A percentile compares a stretch with the other conserved stretches of the same genome.
Conservation (phyloP, 2,888 invertebrate species). For the Tetragonisca angustula region DNA sequence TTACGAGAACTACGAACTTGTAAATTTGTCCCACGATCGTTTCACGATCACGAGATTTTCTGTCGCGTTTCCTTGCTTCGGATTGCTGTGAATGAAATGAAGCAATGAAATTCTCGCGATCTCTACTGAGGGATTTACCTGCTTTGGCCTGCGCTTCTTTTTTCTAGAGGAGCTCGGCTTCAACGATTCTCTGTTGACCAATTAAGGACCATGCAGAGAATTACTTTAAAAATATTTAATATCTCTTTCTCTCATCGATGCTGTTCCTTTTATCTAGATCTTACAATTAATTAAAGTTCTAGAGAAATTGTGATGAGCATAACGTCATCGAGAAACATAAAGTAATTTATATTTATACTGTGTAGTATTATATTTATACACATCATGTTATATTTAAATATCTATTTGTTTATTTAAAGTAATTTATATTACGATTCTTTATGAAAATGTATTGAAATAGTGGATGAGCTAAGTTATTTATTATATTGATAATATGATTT, state of each 20-base stretch:
- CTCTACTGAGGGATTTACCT: slow-evolving; percentile 28
- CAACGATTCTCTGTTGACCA: background rate
- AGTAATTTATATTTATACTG: background rate
- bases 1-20: background rate
- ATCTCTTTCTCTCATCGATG: background rate
- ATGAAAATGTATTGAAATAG: too few relatives aligned
- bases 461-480: too few relatives aligned
- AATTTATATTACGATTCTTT: too few relatives aligned
- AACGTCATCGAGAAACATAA: too few relatives aligned
- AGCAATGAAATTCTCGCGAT: slow-evolving; percentile 52
- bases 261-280: background rate
- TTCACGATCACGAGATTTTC: slow-evolving; percentile 43
- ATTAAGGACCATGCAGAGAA: background rate
- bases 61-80: slow-evolving; percentile 38
- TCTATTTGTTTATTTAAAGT: too few relatives aligned
- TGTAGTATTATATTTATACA: too few relatives aligned
- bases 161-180: slow-evolving; percentile 24
- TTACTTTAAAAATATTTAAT: background rate
- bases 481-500: too few relatives aligned
- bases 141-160: slow-evolving; percentile 70
- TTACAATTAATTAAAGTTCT: rapidly evolving
- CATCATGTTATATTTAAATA: too few relatives aligned
- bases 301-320: background rate
- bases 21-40: background rate
- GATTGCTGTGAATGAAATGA: slow-evolving; percentile 38